phyloP scores from a whole-genome alignment of 1,140 invertebrate species.

The Brachystomella parvula region DNA sequence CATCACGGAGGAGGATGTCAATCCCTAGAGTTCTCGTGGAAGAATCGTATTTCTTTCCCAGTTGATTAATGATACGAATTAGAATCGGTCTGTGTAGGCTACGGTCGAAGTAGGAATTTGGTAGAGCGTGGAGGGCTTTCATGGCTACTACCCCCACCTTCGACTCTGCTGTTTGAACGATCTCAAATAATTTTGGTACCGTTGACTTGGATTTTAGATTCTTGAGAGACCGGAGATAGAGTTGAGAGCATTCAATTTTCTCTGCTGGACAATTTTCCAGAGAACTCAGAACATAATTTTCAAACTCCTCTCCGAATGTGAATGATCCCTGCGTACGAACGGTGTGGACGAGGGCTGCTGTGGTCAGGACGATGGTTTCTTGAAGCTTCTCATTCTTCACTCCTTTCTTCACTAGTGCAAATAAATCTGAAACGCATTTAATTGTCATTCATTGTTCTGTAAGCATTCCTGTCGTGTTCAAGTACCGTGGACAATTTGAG shows the following conservation, averaged over 20 bases:
- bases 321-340: conserved; percentile 1
- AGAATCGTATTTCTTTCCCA: conserved; percentile 56
- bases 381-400: conserved; percentile 50
- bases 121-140: conserved; percentile 55
- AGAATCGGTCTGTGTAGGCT: conserved; percentile 37
- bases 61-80: conserved; percentile 54
- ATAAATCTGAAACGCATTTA: conserved; percentile 38
- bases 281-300: conserved; percentile 47
- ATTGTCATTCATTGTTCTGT: neutral
- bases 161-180: conserved; percentile 47
- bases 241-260: conserved; percentile 46
- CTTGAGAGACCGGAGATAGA: conserved; percentile 57
- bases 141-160: conserved; percentile 55
- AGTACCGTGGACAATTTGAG: conserved; percentile 54
- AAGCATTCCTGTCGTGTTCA: neutral
- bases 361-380: conserved; percentile 56
- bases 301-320: conserved; percentile 46
- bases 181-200: conserved; percentile 52
- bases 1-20: conserved; percentile 59
- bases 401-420: conserved; percentile 40
- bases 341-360: conserved; percentile 52
- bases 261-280: conserved; percentile 49
- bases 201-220: conserved; percentile 55
- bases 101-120: conserved; percentile 44
- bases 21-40: conserved; percentile 61